Percentiles rank a stretch among this genome's conserved stretches.
phyloP scores from a whole-genome alignment of 2,888 invertebrate genomes.

The Dexiosoma caninum region DNA sequence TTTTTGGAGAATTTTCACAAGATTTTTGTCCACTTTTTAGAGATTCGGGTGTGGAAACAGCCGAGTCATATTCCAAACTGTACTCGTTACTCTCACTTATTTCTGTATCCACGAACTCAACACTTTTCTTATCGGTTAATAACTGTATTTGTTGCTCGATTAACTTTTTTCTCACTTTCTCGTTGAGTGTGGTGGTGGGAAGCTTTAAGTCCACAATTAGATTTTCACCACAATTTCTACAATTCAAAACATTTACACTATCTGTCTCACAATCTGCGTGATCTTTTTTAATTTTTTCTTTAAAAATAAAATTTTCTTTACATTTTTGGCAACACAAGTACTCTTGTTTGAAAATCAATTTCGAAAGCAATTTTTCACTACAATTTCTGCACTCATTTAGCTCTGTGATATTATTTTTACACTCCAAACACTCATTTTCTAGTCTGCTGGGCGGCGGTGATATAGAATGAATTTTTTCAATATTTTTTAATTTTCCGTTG shows the following conservation, averaged over 20 bases:
- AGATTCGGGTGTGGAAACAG: constrained; percentile 30
- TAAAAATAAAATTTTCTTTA: constrained; percentile 21
- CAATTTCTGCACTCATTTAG: constrained; percentile 30
- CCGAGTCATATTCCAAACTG: neutral
- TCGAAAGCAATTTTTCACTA: constrained; percentile 26
- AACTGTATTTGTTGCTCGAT: neutral
- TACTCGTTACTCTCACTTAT: neutral
- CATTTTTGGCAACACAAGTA: constrained; percentile 22
- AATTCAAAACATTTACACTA: constrained; percentile 14
- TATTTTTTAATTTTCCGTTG: constrained; percentile 48
- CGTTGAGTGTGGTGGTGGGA: neutral
- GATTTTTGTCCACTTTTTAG: neutral
- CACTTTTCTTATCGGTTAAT: neutral
- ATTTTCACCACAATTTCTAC: constrained; percentile 35
- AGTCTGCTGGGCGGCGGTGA: constrained; percentile 32
- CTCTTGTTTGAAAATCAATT: neutral
- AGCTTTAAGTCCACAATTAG: neutral
- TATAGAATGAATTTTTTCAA: constrained; percentile 25
- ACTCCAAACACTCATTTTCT: constrained; percentile 34
- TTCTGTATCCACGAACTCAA: neutral
- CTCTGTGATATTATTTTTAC: constrained; percentile 27
- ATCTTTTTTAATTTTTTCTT: constrained; percentile 6
- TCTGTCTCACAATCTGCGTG: neutral
- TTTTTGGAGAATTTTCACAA: constrained; percentile 1
- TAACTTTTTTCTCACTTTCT: constrained; percentile 19